Conservation (phyloP, 2,888 invertebrate genomes). For the Campaea margaritaria region DNA sequence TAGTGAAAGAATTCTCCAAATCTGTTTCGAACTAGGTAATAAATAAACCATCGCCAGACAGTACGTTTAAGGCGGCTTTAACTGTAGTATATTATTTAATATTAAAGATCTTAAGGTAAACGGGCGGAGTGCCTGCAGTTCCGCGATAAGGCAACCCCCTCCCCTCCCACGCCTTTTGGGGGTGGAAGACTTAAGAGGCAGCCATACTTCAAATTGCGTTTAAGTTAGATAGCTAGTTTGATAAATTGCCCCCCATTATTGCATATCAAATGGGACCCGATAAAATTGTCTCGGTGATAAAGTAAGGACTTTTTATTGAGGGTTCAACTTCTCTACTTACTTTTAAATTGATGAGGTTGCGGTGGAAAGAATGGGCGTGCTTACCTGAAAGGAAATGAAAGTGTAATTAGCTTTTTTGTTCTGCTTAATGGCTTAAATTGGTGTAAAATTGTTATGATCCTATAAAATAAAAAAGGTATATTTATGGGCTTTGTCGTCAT, state of each 20-base stretch:
- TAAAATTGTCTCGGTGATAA: conserved; percentile 69
- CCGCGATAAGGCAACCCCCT: conserved; percentile 78
- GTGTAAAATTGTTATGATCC: conserved; percentile 18
- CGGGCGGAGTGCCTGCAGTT: conserved; percentile 82
- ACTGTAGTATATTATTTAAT: conserved; percentile 83
- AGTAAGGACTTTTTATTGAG: conserved; percentile 54
- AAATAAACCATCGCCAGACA: conserved; percentile 65
- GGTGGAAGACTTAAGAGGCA: conserved; percentile 77
- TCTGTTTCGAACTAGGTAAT: conserved; percentile 33
- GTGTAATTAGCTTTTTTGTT: conserved; percentile 24
- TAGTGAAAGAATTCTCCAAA: too few species aligned
- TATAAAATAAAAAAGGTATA: background rate
- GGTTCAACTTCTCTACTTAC: conserved; percentile 55
- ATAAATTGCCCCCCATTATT: conserved; percentile 81
- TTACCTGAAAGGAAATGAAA: conserved; percentile 60
- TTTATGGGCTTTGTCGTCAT: too few species aligned
- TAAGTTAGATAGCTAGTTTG: conserved; percentile 83
- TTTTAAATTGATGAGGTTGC: conserved; percentile 45
- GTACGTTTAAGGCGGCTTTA: conserved; percentile 70
- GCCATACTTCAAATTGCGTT: conserved; percentile 84
- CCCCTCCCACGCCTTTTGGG: conserved; percentile 63
- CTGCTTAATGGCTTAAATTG: conserved; percentile 8
- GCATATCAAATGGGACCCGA: conserved; percentile 79
- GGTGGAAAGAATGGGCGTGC: conserved; percentile 40
- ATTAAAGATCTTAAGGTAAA: conserved; percentile 85